These are phyloP conservation scores for Eupristina koningsbergeri DNA, from an alignment of 1,140 invertebrate species.

Conservation along the genomic window DNA sequence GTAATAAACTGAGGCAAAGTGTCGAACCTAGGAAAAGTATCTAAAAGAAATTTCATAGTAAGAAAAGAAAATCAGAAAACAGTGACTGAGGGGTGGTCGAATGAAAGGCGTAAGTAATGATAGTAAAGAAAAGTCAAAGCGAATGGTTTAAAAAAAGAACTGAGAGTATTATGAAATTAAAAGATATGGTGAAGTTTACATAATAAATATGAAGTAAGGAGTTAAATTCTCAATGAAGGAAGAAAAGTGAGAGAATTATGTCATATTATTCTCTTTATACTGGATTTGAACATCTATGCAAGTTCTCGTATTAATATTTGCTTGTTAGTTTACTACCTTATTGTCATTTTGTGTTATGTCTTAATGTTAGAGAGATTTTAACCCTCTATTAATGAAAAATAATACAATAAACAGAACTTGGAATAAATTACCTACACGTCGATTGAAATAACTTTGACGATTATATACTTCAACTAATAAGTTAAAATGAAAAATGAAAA, in stretches of 20 bases:
- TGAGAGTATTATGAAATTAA: conserved; percentile 41
- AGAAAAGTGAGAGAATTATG: conserved; percentile 59
- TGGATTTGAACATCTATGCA: conserved; percentile 69
- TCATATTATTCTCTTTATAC: conserved; percentile 72
- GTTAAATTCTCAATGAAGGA: conserved; percentile 57
- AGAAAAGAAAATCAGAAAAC: no score
- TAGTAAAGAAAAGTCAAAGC: no score
- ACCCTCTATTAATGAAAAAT: conserved; percentile 47
- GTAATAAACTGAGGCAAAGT: no score
- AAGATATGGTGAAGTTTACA: conserved; percentile 40
- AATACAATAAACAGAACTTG: neutral
- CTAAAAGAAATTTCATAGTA: no score
- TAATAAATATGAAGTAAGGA: conserved; percentile 53
- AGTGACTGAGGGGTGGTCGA: no score
- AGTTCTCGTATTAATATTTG: conserved; percentile 56
- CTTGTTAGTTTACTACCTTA: conserved; percentile 52
- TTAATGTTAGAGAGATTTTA: conserved; percentile 55
- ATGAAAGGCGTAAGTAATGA: no score
- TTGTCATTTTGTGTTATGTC: conserved; percentile 62
- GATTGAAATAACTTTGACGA: conserved; percentile 5
- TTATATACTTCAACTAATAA: neutral
- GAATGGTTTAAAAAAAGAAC: no score
- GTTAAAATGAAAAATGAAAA: neutral
- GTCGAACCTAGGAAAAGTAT: no score
- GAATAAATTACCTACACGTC: neutral